Base-by-base conservation (phyloP, 2,797 vertebrate genomes). In the Neomorphus geoffroyi region DNA sequence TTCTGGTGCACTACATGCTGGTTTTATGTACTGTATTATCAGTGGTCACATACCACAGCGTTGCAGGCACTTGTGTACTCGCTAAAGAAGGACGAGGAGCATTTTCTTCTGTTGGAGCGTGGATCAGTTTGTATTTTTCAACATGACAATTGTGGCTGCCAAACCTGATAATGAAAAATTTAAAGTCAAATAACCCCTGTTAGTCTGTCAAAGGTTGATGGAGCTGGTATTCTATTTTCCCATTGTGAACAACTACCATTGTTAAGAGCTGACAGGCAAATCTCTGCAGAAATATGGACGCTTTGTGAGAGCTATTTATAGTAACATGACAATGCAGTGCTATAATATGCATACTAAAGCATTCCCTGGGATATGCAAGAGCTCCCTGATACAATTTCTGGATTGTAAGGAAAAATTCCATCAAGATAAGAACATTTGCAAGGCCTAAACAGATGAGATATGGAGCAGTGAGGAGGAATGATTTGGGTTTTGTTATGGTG, bases 111-210 rank as follows among this genome's bases (percentile, higher is more conserved):
- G 58, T 32, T 89, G 92, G 84, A 87, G 65, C 0, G 7, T 0
- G 1, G 58, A 94, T 86, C 94, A 60, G 93, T 92, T 86, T 69
- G 91, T 96, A 72, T 96, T 97, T 94, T 53, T 82, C 91, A 92
- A 95, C 94, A 50, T 0, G 77, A 84, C 30, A 54, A 94, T 7
- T 46, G 74, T 2, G 61, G 90, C 93, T 97, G 96, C 94, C 94
- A 96, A 97, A 95, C 61, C 69, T 21, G 80, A 93, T 96, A 96
- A 96, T 94, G 94, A 96, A 96, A 97, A 96, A 97, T 92, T 95
- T 97, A 92, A 97, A 97, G 96, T 97, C 97, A 97, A 97, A 97
- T 96, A 91, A 96, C 94, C 93, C 91, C 95, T 92, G 96, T 97
- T 96, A 97, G 93, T 95, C 96, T 97, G 96, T 95, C 96, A 96